A percentile compares a stretch with the other conserved stretches of the same genome.
phyloP scores from a whole-genome alignment of 2,113 vertebrate species.

The Spizaetus ornatus region DNA sequence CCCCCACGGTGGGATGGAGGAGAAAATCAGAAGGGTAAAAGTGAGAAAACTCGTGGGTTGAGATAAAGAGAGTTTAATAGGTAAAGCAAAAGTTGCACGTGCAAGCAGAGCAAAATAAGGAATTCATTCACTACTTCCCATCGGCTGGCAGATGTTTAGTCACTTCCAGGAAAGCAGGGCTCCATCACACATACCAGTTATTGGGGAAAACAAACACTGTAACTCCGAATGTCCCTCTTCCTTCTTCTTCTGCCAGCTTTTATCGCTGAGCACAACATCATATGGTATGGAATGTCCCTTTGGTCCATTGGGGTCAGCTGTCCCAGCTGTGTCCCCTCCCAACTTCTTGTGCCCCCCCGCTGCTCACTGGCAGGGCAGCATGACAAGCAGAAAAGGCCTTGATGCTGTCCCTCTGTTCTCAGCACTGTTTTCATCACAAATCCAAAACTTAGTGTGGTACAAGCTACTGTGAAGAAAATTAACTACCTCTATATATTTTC shows the following conservation, averaged over 20 bases:
- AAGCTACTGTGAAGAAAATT: background rate
- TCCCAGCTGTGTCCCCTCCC: background rate
- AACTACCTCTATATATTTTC: background rate
- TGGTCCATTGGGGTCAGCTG: background rate
- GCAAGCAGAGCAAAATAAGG: background rate
- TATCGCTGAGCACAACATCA: background rate
- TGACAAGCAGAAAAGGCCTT: background rate
- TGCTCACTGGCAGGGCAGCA: accelerated
- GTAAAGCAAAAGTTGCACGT: background rate
- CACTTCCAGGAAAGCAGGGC: background rate
- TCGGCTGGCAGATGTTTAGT: background rate
- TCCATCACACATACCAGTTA: background rate
- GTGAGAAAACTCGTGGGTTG: background rate
- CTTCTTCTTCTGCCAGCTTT: background rate
- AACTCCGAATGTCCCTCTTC: accelerated
- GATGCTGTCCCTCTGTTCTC: background rate
- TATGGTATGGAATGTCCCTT: background rate
- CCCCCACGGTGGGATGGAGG: accelerated
- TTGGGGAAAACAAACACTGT: background rate
- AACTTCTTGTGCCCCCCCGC: background rate
- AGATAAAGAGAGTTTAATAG: background rate
- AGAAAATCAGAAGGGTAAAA: background rate
- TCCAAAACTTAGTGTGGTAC: accelerated
- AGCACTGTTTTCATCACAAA: background rate
- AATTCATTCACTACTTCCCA: background rate